Evolutionary conservation across 1,140 invertebrate genomes (phyloP).

Genomic region (Magallana ariakensis): DNA sequence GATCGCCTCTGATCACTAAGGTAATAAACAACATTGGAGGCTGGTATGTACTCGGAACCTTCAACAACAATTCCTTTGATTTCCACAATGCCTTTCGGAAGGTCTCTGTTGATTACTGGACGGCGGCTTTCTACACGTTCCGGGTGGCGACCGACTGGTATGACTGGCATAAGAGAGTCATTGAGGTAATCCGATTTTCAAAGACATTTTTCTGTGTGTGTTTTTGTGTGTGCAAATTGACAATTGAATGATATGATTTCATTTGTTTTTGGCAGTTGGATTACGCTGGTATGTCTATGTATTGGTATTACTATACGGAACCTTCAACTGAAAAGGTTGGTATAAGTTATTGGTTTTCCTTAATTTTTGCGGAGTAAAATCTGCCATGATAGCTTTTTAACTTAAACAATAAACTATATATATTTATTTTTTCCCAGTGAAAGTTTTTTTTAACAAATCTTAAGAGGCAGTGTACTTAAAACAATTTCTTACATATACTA

Average conservation of each 20-base stretch:
- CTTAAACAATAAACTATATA: too few species aligned
- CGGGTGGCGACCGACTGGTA: slow-evolving; percentile 62
- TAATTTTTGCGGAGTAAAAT: too few species aligned
- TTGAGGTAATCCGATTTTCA: slow-evolving; percentile 64
- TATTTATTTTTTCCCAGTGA: too few species aligned
- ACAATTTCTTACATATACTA: too few species aligned
- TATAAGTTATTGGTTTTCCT: neutral
- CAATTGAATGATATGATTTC: too few species aligned
- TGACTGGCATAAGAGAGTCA: slow-evolving; percentile 58
- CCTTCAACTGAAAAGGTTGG: slow-evolving; percentile 30
- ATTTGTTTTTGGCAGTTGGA: slow-evolving; percentile 69
- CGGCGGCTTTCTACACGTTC: slow-evolving; percentile 70
- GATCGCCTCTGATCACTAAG: slow-evolving; percentile 68
- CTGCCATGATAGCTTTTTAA: too few species aligned
- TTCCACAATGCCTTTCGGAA: slow-evolving; percentile 67
- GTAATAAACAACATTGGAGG: slow-evolving; percentile 69
- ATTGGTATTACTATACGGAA: slow-evolving; percentile 81
- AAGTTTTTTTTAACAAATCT: too few species aligned
- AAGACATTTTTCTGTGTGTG: neutral
- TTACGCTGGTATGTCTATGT: slow-evolving; percentile 82
- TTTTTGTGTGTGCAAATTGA: too few species aligned
- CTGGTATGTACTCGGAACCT: slow-evolving; percentile 70
- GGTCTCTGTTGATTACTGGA: slow-evolving; percentile 73
- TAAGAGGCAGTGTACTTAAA: too few species aligned
- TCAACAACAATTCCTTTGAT: slow-evolving; percentile 59